A percentile compares a stretch with the other conserved stretches of the same genome.
Evolutionary conservation across 2,888 invertebrate species (phyloP).

Genomic region (Leucophora obtusa): DNA sequence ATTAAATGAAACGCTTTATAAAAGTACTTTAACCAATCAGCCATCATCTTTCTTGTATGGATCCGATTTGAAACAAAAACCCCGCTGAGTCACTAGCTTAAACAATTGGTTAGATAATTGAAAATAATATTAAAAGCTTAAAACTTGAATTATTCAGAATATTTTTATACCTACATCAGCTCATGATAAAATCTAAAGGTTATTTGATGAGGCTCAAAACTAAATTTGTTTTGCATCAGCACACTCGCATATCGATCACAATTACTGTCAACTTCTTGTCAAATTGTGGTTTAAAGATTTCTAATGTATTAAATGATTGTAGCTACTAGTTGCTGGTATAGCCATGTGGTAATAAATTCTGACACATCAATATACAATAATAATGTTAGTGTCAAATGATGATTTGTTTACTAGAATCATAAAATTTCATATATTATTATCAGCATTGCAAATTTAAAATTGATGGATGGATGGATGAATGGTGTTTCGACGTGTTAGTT

Average conservation of each 20-base stretch:
- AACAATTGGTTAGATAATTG: neutral
- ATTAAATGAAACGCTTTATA: too few relatives aligned
- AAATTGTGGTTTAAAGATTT: slow-evolving; percentile 49
- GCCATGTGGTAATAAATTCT: neutral
- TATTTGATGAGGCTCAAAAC: neutral
- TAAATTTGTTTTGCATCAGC: neutral
- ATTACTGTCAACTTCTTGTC: slow-evolving; percentile 54
- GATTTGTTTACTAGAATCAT: neutral
- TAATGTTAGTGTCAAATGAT: neutral
- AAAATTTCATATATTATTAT: neutral
- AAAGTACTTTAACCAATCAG: too few relatives aligned
- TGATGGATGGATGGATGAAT: neutral
- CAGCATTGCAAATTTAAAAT: neutral
- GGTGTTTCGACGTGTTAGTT: too few relatives aligned
- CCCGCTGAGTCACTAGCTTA: neutral
- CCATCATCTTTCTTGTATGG: too few relatives aligned
- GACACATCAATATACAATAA: neutral
- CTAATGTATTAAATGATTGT: neutral
- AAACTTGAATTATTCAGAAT: neutral
- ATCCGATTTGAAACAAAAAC: neutral
- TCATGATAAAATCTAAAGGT: neutral
- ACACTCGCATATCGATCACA: slow-evolving; percentile 34
- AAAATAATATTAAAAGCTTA: neutral
- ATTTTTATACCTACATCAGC: neutral
- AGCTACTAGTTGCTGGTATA: neutral